Base-by-base conservation (phyloP, 2,797 vertebrate species). In the Apodemus agrarius region DNA sequence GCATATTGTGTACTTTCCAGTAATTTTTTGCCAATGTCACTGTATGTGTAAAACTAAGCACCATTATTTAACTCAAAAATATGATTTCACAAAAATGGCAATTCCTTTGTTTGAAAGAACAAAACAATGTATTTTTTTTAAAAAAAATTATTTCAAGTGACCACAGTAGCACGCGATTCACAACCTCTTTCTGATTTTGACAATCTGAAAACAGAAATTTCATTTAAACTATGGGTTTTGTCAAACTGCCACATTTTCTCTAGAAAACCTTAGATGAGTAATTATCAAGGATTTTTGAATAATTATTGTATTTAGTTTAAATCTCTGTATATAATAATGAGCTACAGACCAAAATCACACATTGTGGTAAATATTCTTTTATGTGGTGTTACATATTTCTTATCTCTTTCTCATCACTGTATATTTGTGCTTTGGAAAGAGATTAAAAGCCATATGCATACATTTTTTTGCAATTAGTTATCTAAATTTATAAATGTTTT, bases 121-220 rank as follows among this genome's bases (percentile, higher is more conserved):
- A 5, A 67, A 37, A 2, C 6, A 26, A 11, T 34, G 7, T 63
- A 40, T 34, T 17, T 17, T n/a, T 52, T n/a, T n/a, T n/a, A n/a
- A 14, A 52, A n/a, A 57, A 40, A 31, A 5, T 76, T 14, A 72
- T 72, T 85, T 84, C 13, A 29, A 26, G 16, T 22, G 11, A 43
- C 4, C 11, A 2, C 22, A 14, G 3, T 3, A 3, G 0, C 11
- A 1, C 19, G 26, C 7, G 29, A 29, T 37, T 87, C 61, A 75
- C 29, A 43, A 84, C 1, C 12, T 83, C 5, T 81, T 95, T 79
- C 17, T 26, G 37, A 37, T 54, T 31, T 21, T 43, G 26, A 88
- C 4, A 63, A 76, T 29, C 46, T 83, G 24, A 29, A 43, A 93
- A 83, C 37, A 78, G 17, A 59, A 49, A 12, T 43, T 7, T 37